Evolutionary conservation across 2,797 vertebrate species (phyloP).

Genomic region (Octomys mimax): DNA sequence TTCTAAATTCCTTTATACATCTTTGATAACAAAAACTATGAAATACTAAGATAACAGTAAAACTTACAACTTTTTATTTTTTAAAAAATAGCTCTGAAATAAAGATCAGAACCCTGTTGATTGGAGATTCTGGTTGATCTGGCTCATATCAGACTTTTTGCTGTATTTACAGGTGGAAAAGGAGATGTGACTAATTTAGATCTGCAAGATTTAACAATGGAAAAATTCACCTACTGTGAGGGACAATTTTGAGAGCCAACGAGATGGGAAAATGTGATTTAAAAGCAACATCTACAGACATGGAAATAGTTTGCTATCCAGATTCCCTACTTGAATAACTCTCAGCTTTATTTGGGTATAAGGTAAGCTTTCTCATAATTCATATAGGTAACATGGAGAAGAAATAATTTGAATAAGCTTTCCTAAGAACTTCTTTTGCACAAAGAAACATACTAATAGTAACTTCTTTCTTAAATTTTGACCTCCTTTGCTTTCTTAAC

Average conservation of each 20-base stretch:
- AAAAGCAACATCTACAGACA: background rate
- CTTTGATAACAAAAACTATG: background rate
- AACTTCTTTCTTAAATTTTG: background rate
- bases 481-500: background rate
- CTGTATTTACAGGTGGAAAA: conserved; percentile 48
- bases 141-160: background rate
- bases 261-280: conserved; percentile 60
- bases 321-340: conserved; percentile 49
- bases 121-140: background rate
- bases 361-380: background rate
- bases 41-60: conserved; percentile 28
- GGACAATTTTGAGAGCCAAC: conserved; percentile 17
- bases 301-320: conserved; percentile 39
- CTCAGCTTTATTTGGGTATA: conserved; percentile 31
- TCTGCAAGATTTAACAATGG: conserved; percentile 62
- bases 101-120: background rate
- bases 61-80: conserved; percentile 17
- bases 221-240: conserved; percentile 31
- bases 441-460: background rate
- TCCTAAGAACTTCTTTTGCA: conserved; percentile 44
- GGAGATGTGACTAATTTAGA: conserved; percentile 13
- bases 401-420: conserved; percentile 11
- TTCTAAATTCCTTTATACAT: conserved; percentile 61
- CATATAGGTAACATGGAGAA: rapidly evolving
- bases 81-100: background rate